A percentile compares a stretch with the other conserved stretches of the same genome.
These are phyloP conservation scores for Halichoerus grypus DNA, from an alignment of 2,113 vertebrate species.

Conservation along the genomic window DNA sequence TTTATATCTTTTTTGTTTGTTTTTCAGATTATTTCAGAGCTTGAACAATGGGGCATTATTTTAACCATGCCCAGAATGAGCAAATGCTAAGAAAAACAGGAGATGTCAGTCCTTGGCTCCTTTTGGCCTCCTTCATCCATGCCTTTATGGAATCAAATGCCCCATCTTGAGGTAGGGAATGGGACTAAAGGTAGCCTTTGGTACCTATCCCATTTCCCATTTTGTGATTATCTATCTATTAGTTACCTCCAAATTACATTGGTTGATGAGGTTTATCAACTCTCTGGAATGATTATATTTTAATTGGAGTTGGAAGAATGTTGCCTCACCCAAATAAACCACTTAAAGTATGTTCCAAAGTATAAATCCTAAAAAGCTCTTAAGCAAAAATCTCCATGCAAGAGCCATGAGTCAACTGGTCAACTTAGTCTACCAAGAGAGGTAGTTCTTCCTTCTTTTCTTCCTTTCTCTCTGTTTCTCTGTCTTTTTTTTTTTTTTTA, in stretches of 20 bases:
- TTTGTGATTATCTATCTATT: background rate
- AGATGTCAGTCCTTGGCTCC: background rate
- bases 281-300: background rate
- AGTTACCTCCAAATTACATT: background rate
- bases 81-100: background rate
- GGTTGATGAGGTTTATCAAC: background rate
- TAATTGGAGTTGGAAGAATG: background rate
- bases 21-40: constrained; percentile 3
- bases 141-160: background rate
- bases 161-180: background rate
- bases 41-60: background rate
- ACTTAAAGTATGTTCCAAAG: background rate
- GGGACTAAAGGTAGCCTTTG: background rate
- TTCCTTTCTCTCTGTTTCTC: background rate
- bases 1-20: background rate
- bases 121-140: background rate
- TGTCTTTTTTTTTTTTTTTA: too few relatives aligned
- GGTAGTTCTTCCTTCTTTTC: background rate
- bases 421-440: background rate
- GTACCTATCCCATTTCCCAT: background rate
- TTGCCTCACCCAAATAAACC: background rate
- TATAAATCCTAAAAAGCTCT: background rate
- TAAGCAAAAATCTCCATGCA: background rate
- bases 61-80: background rate
- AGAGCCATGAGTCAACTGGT: background rate